Evolutionary conservation across 2,113 vertebrate species (phyloP).

Genomic region (Anguilla rostrata): DNA sequence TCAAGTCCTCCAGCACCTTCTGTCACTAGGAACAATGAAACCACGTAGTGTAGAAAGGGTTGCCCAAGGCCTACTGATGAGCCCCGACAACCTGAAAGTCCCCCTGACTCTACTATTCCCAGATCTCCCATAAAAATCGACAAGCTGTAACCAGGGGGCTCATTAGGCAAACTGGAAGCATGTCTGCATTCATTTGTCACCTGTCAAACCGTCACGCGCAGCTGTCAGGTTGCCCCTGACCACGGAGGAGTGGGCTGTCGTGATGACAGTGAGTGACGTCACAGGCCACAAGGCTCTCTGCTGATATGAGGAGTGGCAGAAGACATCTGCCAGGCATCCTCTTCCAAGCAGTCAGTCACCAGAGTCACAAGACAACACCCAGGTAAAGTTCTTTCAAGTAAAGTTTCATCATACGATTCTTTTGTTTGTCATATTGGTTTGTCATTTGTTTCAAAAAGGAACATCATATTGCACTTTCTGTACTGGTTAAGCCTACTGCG

Average conservation of each 20-base stretch:
- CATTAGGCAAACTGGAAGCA: too few relatives aligned
- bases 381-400: not conserved
- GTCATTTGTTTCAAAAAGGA: not conserved
- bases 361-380: not conserved
- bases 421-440: not conserved
- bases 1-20: not conserved
- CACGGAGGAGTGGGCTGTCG: not conserved
- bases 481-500: too few relatives aligned
- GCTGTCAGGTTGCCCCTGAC: too few relatives aligned
- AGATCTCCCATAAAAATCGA: too few relatives aligned
- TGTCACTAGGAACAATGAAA: not conserved
- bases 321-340: not conserved
- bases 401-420: not conserved
- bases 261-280: not conserved
- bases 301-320: constrained; percentile 9
- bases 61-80: not conserved
- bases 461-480: not conserved
- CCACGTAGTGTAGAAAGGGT: too few relatives aligned
- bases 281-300: not conserved
- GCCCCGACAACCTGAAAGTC: not conserved
- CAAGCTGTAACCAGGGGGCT: too few relatives aligned
- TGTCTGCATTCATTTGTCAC: not conserved
- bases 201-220: not conserved
- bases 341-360: not conserved
- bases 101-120: not conserved